Base-by-base conservation (phyloP, 2,888 invertebrate genomes). In the Hydrotaea diabolus region DNA sequence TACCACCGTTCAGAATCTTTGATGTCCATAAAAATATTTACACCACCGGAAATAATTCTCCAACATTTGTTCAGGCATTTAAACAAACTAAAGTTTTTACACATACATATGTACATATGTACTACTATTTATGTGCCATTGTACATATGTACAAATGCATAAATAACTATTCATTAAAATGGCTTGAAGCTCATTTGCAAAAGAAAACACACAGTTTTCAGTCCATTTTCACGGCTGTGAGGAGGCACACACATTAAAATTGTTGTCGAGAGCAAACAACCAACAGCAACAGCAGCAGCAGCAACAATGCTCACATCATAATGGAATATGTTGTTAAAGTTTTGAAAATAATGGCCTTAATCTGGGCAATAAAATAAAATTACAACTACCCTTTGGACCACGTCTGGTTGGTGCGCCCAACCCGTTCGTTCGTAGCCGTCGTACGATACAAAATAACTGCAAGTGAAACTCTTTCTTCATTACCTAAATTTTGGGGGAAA, bases 311-410 rank as follows among this genome's bases (percentile, higher is more conserved):
- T 69, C 69, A 69, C 69, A 39, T 69, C 69, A 69, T 69, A 69
- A 69, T 69, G 69, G 69, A 69, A 69, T 69, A 80, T 80, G 62
- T 83, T 69, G 77, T 80, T 80, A 64, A 83, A 69, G 74, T 80
- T 84, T 85, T 62, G 46, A 71, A 85, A 85, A 82, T 85, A 85
- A 82, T 85, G 85, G 74, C 82, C 85, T 80, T 85, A 85, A 85
- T 85, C 85, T 85, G 53, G 80, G 85, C 85, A 85, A 85, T 85
- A 85, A 85, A 85, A 85, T 85, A 82, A 85, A 85, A 85, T 85
- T 82, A 66, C 62, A 85, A 82, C 85, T 79, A 82, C 82, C 73
- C 79, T 79, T 78, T 77, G 74, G 77, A 80, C 15, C 26, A 59
- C 15, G n/a, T 26, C 53, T 49, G 26, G 11, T 1, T 9, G 26